A percentile compares a stretch with the other conserved stretches of the same genome.
phyloP scores from a whole-genome alignment of 2,797 vertebrate species.

The Pipistrellus pipistrellus region DNA sequence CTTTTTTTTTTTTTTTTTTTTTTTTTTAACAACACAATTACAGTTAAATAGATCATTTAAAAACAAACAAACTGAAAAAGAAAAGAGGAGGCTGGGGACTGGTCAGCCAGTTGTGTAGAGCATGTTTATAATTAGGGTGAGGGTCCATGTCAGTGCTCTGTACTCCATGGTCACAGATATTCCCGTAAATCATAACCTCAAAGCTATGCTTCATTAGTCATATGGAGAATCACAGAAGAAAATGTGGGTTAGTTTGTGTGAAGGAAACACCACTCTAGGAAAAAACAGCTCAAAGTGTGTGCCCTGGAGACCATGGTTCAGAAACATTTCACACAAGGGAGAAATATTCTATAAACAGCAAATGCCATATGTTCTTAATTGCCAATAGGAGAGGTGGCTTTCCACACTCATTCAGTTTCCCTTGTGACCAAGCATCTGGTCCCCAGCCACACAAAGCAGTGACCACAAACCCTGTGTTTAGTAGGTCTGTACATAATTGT shows the following conservation, averaged over 20 bases:
- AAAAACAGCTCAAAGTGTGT: conserved; percentile 75
- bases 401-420: conserved; percentile 36
- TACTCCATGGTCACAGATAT: conserved; percentile 7
- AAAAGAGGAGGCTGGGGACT: not conserved
- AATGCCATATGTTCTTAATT: conserved; percentile 34
- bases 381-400: conserved; percentile 27
- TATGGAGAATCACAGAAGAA: conserved; percentile 76
- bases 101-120: not conserved
- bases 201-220: conserved; percentile 75
- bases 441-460: not conserved
- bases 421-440: conserved; percentile 62
- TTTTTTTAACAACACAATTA: not conserved
- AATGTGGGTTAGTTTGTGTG: conserved; percentile 73
- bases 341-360: conserved; percentile 68
- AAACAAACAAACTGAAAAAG: conserved; percentile 43
- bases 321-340: conserved; percentile 69
- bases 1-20: not conserved
- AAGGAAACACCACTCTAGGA: conserved; percentile 73
- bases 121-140: not conserved
- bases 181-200: conserved; percentile 76
- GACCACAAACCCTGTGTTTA: conserved; percentile 57
- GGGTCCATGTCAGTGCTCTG: not conserved
- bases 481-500: conserved; percentile 25
- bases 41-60: conserved; percentile 29
- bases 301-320: conserved; percentile 60